Conservation (phyloP, 2,113 vertebrate genomes). For the Mormyrus iriodes region DNA sequence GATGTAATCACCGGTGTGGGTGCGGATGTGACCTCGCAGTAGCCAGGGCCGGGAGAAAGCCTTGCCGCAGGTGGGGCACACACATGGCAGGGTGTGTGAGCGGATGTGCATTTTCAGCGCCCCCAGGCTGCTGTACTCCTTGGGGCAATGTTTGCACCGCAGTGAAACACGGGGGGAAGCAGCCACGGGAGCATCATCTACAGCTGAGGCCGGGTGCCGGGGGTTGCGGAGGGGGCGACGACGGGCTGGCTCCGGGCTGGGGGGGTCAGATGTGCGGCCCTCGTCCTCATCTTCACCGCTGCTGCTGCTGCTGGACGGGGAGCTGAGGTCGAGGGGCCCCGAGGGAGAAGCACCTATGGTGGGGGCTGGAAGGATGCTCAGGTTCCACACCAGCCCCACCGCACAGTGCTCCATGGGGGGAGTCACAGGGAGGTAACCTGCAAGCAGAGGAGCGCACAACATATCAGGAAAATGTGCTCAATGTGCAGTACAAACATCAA, state of each 20-base stretch:
- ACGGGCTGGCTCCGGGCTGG: conserved; percentile 76
- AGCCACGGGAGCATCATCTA: conserved; percentile 43
- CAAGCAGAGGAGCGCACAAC: background rate
- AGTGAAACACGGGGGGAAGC: conserved; percentile 59
- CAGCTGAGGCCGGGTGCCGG: conserved; percentile 52
- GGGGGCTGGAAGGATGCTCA: conserved; percentile 68
- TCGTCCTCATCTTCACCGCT: conserved; percentile 85
- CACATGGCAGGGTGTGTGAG: conserved; percentile 86
- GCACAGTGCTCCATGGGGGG: conserved; percentile 58
- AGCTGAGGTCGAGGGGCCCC: conserved; percentile 78
- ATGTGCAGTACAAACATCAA: background rate
- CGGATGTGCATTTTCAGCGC: conserved; percentile 95
- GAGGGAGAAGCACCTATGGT: conserved; percentile 51
- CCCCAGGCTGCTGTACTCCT: conserved; percentile 86
- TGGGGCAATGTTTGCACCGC: conserved; percentile 91
- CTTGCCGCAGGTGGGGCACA: conserved; percentile 86
- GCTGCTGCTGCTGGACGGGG: conserved; percentile 66
- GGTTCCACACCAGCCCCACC: conserved; percentile 77
- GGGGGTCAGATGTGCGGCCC: conserved; percentile 82
- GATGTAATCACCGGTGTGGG: conserved; percentile 76
- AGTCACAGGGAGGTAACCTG: conserved; percentile 28
- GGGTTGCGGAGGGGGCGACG: conserved; percentile 65
- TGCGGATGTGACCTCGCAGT: conserved; percentile 87
- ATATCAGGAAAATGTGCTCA: background rate
- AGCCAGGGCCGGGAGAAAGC: conserved; percentile 92